These are phyloP conservation scores for Falco rusticolus DNA, from an alignment of 2,797 vertebrate genomes.

Conservation along the genomic window DNA sequence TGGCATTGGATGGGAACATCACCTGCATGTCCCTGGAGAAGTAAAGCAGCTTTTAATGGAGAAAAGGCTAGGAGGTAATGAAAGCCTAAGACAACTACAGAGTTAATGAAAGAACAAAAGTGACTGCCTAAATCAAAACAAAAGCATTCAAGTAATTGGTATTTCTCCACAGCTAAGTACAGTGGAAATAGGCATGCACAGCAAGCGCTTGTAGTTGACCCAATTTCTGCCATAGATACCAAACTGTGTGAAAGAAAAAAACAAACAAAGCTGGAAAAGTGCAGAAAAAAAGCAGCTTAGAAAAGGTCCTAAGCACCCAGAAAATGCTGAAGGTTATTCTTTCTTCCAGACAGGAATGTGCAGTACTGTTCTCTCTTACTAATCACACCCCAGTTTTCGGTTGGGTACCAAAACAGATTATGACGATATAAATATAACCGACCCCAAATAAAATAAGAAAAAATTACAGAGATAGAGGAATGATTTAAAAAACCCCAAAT, in stretches of 20 bases:
- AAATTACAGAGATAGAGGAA: not conserved
- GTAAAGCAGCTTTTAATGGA: not conserved
- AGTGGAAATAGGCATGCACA: not conserved
- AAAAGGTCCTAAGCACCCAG: not conserved
- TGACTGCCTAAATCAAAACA: not conserved
- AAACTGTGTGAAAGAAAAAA: not conserved
- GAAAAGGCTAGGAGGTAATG: not conserved
- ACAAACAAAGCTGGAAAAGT: not conserved
- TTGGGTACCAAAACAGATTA: not conserved
- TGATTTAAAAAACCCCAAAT: not conserved
- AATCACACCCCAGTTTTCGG: not conserved
- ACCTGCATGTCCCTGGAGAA: not conserved
- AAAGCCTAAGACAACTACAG: not conserved
- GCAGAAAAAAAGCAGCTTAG: not conserved
- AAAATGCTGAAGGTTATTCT: not conserved
- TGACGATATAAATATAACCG: not conserved
- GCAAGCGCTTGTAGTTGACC: not conserved
- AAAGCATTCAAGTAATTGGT: not conserved
- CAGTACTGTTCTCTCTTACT: not conserved
- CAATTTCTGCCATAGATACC: not conserved
- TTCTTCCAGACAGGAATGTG: not conserved
- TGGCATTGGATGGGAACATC: not conserved
- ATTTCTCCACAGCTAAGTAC: not conserved
- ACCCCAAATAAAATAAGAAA: not conserved
- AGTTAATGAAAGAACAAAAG: not conserved